Conservation (phyloP, 2,113 vertebrate species). For the Phylloscopus trochilus region DNA sequence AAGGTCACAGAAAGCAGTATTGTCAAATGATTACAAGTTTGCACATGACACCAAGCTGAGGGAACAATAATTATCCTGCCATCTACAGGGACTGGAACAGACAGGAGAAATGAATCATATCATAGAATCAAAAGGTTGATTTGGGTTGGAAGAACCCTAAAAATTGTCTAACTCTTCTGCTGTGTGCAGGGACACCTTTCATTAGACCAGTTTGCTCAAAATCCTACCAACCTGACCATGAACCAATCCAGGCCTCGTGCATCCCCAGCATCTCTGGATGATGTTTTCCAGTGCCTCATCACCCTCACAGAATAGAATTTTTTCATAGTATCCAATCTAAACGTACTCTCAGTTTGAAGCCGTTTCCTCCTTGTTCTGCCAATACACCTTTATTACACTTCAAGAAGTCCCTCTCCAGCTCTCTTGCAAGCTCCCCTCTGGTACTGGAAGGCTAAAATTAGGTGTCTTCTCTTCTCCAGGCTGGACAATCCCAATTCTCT, state of each 20-base stretch:
- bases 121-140: neutral
- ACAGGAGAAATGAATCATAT: neutral
- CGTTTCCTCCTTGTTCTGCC: neutral
- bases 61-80: neutral
- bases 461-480: neutral
- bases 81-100: neutral
- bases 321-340: neutral
- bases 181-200: neutral
- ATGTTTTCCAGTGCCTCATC: neutral
- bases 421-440: neutral
- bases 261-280: neutral
- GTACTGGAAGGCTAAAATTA: neutral
- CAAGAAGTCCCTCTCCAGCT: neutral
- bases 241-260: neutral
- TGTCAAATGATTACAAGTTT: neutral
- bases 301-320: neutral
- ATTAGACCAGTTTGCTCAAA: neutral
- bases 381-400: neutral
- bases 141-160: neutral
- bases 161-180: neutral
- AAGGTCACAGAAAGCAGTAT: neutral
- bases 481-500: neutral
- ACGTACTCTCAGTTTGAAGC: neutral
- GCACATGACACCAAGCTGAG: neutral
- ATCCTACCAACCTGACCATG: neutral